Base-by-base conservation (phyloP, 2,113 vertebrate genomes). In the Paratilapia polleni region DNA sequence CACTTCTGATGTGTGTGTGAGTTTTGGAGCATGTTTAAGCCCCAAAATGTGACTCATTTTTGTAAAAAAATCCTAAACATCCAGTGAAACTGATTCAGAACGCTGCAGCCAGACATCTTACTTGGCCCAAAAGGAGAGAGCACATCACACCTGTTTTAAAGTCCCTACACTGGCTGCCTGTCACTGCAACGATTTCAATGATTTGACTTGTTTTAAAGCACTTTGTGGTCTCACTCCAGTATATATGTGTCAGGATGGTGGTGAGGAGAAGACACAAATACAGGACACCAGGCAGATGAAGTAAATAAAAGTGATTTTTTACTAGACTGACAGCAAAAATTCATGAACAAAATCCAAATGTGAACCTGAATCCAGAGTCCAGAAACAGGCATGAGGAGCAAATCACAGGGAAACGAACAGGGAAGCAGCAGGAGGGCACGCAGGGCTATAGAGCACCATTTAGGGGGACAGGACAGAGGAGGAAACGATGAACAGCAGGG, bases 231-330 rank as follows among this genome's bases (percentile, higher is more conserved):
- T 70, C 24, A 7, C 28, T 31, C 28, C 28, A 31, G 28, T 31
- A 15, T 26, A 11, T 19, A 8, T 28, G 38, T 15, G 43, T 5
- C 14, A 47, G 43, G 43, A 43, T 13, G 41, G 41, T 13, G 3
- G 41, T 13, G 12, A 47, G 2, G 8, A 19, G 4, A 66, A n/a
- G 38, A 47, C 63, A 43, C 38, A 0, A 0, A 17, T 13, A 2
- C 63, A 66, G 63, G 8, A 66, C 38, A 43, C 38, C 0, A 19
- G 22, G 2, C 64, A 26, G 64, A 47, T 22, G 47, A 17, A 68
- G 38, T 2, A 4, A 1, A 12, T 31, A 64, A 41, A 64, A n/a
- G 14, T 14, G 14, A 64, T 31, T 34, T 2, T 63, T 22, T 34
- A 14, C 36, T 63, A 15, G 62, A 34, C 62, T 3, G 14, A 66